Base-by-base conservation (phyloP, 2,888 invertebrate species). In the Eremobia ochroleuca region DNA sequence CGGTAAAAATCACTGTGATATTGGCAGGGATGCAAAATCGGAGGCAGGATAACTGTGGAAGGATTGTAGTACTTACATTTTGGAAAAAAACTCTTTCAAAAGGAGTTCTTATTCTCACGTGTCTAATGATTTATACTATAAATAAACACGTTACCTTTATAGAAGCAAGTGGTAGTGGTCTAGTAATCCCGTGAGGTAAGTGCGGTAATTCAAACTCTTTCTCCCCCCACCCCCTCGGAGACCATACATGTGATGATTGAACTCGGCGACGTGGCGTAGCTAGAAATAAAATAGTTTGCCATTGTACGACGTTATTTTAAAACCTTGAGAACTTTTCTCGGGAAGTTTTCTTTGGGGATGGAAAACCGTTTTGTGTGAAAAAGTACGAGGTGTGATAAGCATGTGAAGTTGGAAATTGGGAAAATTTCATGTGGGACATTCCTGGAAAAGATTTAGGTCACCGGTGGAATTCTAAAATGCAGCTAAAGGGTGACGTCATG, bases 191-290 rank as follows among this genome's bases (percentile, higher is more conserved):
- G 46, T 37, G 87, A 86, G 88, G 86, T 90, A 88, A 87, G 78
- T 73, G 85, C 75, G 82, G 88, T 89, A 88, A 91, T 91, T 90
- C 89, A 86, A 87, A 87, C 81, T 84, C 83, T 87, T 88, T 69
- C 73, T 67, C 70, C 46, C 67, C 62, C 66, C 34, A 28, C 73
- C 81, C 68, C 84, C 79, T 70, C 69, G 31, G 88, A 90, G 88
- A 89, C 89, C 88, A 82, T 84, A 85, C 81, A 87, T 85, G 82
- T 86, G 83, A 89, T 90, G 91, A 91, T 90, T 89, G 89, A 89
- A 89, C 87, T 78, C 61, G 68, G 80, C 37, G 70, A 90, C 89
- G 88, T 88, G 90, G 79, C 40, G 69, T n/a, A 67, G 72, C 72
- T 78, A 77, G 75, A 79, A 79, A 82, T 87, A 83, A 83, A 87